phyloP scores from a whole-genome alignment of 2,888 invertebrate species.

The Lasioglossum leucozonium region DNA sequence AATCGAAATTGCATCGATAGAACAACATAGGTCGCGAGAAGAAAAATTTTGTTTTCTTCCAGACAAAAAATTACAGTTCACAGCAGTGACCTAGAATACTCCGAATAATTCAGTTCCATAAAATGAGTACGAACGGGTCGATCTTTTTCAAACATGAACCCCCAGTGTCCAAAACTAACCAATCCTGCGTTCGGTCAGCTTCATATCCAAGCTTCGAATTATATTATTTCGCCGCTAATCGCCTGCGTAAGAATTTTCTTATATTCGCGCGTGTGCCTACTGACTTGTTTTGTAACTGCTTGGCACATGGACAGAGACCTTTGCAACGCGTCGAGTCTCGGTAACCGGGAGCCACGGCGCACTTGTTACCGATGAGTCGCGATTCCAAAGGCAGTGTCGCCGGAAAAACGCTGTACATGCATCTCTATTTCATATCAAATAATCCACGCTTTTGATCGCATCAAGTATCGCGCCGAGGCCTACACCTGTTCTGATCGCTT shows the following conservation, averaged over 20 bases:
- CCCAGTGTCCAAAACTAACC: slow-evolving; percentile 20
- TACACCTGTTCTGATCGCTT: slow-evolving; percentile 58
- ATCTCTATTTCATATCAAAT: slow-evolving; percentile 48
- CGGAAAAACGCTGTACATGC: slow-evolving; percentile 39
- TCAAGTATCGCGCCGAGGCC: slow-evolving; percentile 58
- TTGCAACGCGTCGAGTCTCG: slow-evolving; percentile 59
- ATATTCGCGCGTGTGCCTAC: slow-evolving; percentile 68
- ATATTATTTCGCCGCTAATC: slow-evolving; percentile 69
- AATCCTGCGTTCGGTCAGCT: slow-evolving; percentile 62
- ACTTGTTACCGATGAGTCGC: slow-evolving; percentile 40
- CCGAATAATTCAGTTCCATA: neutral
- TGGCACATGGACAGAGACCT: slow-evolving; percentile 69
- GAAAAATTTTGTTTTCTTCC: neutral
- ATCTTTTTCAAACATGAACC: slow-evolving; percentile 49
- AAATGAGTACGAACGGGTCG: slow-evolving; percentile 20
- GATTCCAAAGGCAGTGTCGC: slow-evolving; percentile 49
- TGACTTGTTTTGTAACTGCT: slow-evolving; percentile 71
- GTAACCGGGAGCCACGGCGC: slow-evolving; percentile 22
- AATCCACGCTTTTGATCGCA: slow-evolving; percentile 59
- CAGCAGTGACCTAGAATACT: neutral
- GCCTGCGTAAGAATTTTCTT: slow-evolving; percentile 66
- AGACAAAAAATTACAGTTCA: neutral
- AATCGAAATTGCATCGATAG: neutral
- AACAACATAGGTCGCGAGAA: neutral
- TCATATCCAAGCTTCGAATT: slow-evolving; percentile 69